Conservation (phyloP, 23 tunicate genomes). For the Diplosoma virens region DNA sequence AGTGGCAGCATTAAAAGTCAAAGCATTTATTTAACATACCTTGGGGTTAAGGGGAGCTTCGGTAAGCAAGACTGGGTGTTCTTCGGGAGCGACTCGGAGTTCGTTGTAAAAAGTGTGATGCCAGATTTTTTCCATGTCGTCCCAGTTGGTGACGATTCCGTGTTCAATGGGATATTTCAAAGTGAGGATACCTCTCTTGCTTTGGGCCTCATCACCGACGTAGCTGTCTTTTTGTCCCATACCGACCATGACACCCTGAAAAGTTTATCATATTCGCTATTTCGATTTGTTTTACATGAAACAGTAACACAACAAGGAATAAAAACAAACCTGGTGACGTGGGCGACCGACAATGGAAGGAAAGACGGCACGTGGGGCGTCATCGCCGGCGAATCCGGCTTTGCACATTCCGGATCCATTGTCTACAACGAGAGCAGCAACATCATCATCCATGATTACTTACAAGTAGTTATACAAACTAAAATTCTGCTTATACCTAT, state of each 20-base stretch:
- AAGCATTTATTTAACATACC: too few relatives aligned
- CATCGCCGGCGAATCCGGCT: constrained; percentile 99
- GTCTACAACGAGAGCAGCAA: constrained; percentile 95
- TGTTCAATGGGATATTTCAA: constrained; percentile 84
- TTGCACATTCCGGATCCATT: constrained; percentile 99
- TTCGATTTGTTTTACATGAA: too few relatives aligned
- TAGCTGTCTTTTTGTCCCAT: constrained; percentile 86
- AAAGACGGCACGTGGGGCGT: constrained; percentile 96
- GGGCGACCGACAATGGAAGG: constrained; percentile 98
- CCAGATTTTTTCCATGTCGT: constrained; percentile 89
- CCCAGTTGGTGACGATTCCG: constrained; percentile 89
- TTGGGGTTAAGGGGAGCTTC: constrained; percentile 81
- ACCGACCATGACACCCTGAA: constrained; percentile 82
- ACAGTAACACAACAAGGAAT: too few relatives aligned
- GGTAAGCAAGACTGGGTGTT: constrained; percentile 72
- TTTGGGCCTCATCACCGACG: constrained; percentile 85
- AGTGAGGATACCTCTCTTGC: constrained; percentile 77
- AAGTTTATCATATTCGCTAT: too few relatives aligned
- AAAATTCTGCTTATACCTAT: too few relatives aligned
- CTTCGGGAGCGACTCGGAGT: constrained; percentile 86
- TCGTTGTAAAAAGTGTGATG: constrained; percentile 92
- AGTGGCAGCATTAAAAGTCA: too few relatives aligned
- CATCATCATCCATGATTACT: constrained; percentile 70
- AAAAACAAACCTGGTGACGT: constrained; percentile 81
- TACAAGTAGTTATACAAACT: too few relatives aligned